These are phyloP conservation scores for Equus przewalskii DNA, from an alignment of 2,113 vertebrate genomes.

Conservation along the genomic window DNA sequence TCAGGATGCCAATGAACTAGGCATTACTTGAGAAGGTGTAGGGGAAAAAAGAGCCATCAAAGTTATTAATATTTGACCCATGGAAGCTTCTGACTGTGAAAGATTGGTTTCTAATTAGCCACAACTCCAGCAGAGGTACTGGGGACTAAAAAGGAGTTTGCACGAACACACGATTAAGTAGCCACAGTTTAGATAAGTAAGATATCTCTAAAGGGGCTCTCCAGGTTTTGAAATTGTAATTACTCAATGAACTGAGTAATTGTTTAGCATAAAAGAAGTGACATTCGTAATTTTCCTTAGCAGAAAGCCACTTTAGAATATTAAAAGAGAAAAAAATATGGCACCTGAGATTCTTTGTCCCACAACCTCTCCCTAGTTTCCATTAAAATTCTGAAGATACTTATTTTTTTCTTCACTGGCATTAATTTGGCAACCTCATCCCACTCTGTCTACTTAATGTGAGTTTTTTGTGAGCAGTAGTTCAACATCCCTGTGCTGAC, in stretches of 20 bases:
- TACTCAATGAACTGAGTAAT: neutral
- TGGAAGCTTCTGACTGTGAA: neutral
- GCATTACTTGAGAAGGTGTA: neutral
- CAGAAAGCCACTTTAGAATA: neutral
- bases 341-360: neutral
- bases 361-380: neutral
- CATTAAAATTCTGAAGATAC: conserved; percentile 35
- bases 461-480: neutral
- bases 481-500: neutral
- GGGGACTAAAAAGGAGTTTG: neutral
- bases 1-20: neutral
- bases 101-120: conserved; percentile 1
- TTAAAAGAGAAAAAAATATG: neutral
- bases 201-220: neutral
- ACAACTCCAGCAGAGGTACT: neutral
- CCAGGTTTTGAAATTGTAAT: conserved; percentile 41
- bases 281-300: conserved; percentile 23
- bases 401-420: neutral
- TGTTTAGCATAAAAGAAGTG: conserved; percentile 37
- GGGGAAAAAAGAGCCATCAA: neutral
- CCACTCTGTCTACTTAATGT: neutral
- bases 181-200: conserved; percentile 4
- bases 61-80: neutral
- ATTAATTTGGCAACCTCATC: neutral
- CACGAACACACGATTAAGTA: neutral